A percentile compares a stretch with the other conserved stretches of the same genome.
These are phyloP conservation scores for Dromococcyx pavoninus DNA, from an alignment of 2,797 vertebrate genomes.

Conservation along the genomic window DNA sequence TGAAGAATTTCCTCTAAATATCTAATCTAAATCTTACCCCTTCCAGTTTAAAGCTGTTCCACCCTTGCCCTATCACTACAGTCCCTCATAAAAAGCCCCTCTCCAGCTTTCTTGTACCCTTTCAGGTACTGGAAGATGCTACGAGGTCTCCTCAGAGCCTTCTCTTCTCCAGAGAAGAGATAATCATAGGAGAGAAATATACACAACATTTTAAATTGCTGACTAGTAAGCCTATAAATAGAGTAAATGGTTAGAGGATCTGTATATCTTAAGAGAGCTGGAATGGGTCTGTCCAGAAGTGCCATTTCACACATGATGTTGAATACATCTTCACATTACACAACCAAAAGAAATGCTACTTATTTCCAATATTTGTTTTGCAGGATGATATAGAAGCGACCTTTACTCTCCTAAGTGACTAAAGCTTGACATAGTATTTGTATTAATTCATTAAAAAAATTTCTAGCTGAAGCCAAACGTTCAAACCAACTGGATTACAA, in stretches of 20 bases:
- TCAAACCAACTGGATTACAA: slow-evolving; percentile 23
- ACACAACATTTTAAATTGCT: not conserved
- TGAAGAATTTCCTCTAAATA: no score
- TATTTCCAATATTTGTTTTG: slow-evolving; percentile 48
- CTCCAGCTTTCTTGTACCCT: no score
- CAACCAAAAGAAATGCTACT: slow-evolving; percentile 22
- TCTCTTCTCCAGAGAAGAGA: no score
- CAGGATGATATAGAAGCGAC: not conserved
- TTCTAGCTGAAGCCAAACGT: not conserved
- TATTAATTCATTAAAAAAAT: slow-evolving; percentile 45
- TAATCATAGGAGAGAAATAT: not conserved
- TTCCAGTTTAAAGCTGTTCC: no score
- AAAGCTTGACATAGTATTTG: slow-evolving; percentile 35
- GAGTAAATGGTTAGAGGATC: not conserved
- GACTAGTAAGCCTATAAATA: not conserved
- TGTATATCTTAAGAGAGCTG: not conserved
- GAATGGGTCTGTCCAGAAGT: not conserved
- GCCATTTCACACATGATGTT: not conserved
- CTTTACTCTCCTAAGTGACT: slow-evolving; percentile 25
- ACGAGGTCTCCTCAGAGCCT: no score
- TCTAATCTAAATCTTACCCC: no score
- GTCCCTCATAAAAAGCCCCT: no score
- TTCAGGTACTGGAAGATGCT: no score
- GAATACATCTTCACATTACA: not conserved
- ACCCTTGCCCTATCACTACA: no score